phyloP scores from a whole-genome alignment of 2,113 vertebrate genomes.

The Leiothrix lutea region DNA sequence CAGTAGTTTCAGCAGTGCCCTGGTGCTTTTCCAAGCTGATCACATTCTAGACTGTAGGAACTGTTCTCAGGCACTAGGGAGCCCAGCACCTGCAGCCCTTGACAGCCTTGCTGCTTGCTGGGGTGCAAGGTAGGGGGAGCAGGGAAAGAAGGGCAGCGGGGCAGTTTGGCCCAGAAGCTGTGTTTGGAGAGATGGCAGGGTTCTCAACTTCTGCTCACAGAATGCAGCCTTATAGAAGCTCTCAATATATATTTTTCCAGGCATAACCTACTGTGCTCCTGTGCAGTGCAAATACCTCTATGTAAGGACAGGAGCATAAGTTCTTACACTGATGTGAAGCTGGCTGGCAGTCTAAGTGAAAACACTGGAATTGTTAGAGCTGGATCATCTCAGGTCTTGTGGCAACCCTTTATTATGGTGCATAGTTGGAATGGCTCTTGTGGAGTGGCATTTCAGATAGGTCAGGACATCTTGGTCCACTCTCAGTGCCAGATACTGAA shows the following conservation, averaged over 20 bases:
- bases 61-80: not conserved
- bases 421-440: not conserved
- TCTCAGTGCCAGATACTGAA: not conserved
- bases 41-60: no score
- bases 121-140: not conserved
- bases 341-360: not conserved
- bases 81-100: not conserved
- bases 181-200: not conserved
- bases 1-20: not conserved
- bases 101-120: not conserved
- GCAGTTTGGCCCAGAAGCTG: not conserved
- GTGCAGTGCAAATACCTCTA: not conserved
- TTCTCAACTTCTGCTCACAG: not conserved
- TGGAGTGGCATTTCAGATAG: not conserved
- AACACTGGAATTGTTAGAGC: not conserved
- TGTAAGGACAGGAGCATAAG: not conserved
- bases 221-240: not conserved
- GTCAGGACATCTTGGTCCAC: no score
- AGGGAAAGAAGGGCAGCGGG: not conserved
- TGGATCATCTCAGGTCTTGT: not conserved
- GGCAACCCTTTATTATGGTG: not conserved
- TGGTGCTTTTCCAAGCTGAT: not conserved
- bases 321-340: not conserved
- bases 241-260: not conserved
- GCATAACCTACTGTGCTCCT: not conserved